Base-by-base conservation (phyloP, 2,797 vertebrate genomes). In the Thaleichthys pacificus region DNA sequence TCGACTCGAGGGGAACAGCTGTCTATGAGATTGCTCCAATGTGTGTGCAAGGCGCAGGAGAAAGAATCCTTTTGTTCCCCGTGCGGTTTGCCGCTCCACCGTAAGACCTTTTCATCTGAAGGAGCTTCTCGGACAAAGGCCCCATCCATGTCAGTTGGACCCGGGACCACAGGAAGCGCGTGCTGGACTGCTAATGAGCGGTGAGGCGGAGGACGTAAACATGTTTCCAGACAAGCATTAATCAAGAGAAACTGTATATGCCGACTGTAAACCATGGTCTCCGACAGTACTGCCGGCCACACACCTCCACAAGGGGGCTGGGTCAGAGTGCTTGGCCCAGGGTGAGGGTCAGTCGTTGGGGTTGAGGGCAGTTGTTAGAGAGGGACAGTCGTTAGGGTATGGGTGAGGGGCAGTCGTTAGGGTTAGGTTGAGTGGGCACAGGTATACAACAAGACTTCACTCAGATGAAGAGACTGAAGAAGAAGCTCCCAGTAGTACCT, bases 61-160 rank as follows among this genome's bases (percentile, higher is more conserved):
- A 88, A 90, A 85, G 88, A 91, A 87, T 89, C 78, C 86, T 87
- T 92, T 92, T 89, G 89, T 92, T 88, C 88, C 78, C 51, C 63
- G 17, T 54, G 83, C 62, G 76, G 86, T 89, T 85, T 81, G 77
- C 79, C 26, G 67, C 82, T 77, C 78, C 74, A 82, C 86, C 75
- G 77, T 77, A 56, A 70, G 71, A 81, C 69, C 82, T 86, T 47
- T 88, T 90, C 79, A 89, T 89, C 74, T 88, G 79, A 70, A 15
- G 47, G 51, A 56, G 35, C n/a, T 49, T 74, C 65, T 77, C 75
- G 71, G 69, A 89, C 85, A 89, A 88, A 86, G 87, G 77, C 75
- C 78, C 47, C 77, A 82, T 86, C 87, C 85, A 85, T 85, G 80
- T 76, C 63, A 73, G 80, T 85, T 73, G 81, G 84, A 78, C 79